These are phyloP conservation scores for Arenicola marina DNA, from an alignment of 2,888 invertebrate genomes.

Conservation along the genomic window DNA sequence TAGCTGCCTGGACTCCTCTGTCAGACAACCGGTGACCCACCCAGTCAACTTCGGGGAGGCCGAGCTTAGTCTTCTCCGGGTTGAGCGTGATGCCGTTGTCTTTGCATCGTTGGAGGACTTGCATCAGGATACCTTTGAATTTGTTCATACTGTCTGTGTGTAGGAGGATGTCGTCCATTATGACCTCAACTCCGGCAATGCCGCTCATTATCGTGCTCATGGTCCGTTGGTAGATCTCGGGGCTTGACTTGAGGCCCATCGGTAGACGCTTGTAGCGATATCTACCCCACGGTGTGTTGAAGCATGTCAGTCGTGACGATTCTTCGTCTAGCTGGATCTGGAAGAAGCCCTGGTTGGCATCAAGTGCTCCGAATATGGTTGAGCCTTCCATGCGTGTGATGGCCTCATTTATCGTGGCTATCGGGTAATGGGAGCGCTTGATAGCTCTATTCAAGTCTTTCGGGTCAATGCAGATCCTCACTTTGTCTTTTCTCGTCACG, in stretches of 20 bases:
- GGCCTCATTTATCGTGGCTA: slow-evolving; percentile 34
- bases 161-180: too few species aligned
- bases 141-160: too few species aligned
- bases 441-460: slow-evolving; percentile 34
- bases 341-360: slow-evolving; percentile 34
- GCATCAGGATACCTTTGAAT: too few species aligned
- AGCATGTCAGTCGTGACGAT: slow-evolving; percentile 15
- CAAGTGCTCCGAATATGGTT: slow-evolving; percentile 28
- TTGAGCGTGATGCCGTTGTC: too few species aligned
- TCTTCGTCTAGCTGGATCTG: slow-evolving; percentile 25
- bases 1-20: too few species aligned
- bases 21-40: too few species aligned
- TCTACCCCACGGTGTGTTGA: slow-evolving; percentile 31
- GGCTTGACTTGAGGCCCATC: slow-evolving; percentile 8
- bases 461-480: slow-evolving; percentile 36
- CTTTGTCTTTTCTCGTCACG: slow-evolving; percentile 32
- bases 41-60: too few species aligned
- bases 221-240: slow-evolving; percentile 5
- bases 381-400: slow-evolving; percentile 25
- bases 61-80: too few species aligned
- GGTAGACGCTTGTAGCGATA: slow-evolving; percentile 16
- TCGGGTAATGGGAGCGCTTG: slow-evolving; percentile 29
- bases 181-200: too few species aligned
- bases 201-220: too few species aligned
- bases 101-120: too few species aligned